phyloP scores from a whole-genome alignment of 2,113 vertebrate species.

The Pyrgilauda ruficollis region DNA sequence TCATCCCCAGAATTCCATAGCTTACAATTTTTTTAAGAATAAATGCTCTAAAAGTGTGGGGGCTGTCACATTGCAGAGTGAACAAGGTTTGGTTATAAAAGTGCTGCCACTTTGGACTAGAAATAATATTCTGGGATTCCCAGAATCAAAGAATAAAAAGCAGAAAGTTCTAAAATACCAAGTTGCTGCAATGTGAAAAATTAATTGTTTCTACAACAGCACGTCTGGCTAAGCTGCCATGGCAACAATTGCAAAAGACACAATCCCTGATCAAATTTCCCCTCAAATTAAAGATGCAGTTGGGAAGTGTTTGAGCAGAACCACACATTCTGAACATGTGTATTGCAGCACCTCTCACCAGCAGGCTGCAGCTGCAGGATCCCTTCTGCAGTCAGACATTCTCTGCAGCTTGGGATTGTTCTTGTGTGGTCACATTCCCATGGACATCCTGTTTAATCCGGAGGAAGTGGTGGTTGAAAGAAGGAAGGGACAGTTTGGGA shows the following conservation, averaged over 20 bases:
- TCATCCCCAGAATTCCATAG: neutral
- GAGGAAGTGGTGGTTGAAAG: neutral
- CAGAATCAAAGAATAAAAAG: neutral
- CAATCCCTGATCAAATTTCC: neutral
- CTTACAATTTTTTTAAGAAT: neutral
- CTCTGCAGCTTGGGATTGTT: neutral
- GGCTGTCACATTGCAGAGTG: neutral
- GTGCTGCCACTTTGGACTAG: neutral
- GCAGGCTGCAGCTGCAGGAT: neutral
- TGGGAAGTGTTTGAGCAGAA: neutral
- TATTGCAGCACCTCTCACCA: neutral
- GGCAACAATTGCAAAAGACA: constrained; percentile 12
- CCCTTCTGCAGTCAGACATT: neutral
- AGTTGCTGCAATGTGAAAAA: neutral
- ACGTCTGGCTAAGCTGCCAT: constrained; percentile 21
- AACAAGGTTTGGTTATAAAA: neutral
- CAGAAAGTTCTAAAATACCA: neutral
- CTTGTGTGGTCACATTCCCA: rapidly evolving
- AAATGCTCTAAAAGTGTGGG: neutral
- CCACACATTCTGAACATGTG: neutral
- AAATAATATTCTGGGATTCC: neutral
- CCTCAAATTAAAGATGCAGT: neutral
- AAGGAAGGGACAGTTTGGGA: neutral
- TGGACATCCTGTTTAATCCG: neutral
- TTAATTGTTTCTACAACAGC: neutral